Evolutionary conservation across 23 tunicate genomes (phyloP).

Genomic region (Trididemnum miniatum): DNA sequence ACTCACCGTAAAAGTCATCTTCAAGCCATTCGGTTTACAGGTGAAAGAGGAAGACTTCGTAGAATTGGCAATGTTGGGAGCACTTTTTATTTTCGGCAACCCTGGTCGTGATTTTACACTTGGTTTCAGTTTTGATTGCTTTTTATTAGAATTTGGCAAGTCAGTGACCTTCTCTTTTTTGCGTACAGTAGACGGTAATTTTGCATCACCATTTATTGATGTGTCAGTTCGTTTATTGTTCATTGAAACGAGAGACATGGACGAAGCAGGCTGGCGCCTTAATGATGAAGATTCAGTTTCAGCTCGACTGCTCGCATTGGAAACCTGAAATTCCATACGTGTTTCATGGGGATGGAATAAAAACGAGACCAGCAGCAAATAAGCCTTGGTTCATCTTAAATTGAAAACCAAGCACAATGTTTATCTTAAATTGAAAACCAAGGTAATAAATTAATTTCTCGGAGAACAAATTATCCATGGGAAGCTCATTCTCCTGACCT

Average conservation of each 20-base stretch:
- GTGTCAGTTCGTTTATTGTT: neutral
- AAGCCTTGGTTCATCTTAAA: too few relatives aligned
- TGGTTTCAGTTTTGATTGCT: neutral
- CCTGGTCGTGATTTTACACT: neutral
- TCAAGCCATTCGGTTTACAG: constrained; percentile 47
- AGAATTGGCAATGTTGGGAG: neutral
- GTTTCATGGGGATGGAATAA: too few relatives aligned
- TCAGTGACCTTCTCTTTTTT: neutral
- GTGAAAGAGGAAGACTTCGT: constrained; percentile 21
- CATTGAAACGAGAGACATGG: neutral
- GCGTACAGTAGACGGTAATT: neutral
- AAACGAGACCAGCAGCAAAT: too few relatives aligned
- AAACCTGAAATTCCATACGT: neutral
- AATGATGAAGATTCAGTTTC: neutral
- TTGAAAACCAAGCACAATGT: too few relatives aligned
- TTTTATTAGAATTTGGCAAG: neutral
- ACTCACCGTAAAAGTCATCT: constrained; percentile 41
- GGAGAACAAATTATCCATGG: too few relatives aligned
- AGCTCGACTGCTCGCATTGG: neutral
- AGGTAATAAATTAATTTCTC: too few relatives aligned
- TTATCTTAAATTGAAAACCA: too few relatives aligned
- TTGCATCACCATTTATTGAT: constrained; percentile 6
- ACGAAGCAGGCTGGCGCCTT: neutral
- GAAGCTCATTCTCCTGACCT: too few relatives aligned
- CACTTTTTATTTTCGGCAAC: neutral